phyloP scores from a whole-genome alignment of 2,888 invertebrate species.

The Aproaerema taeniolella region DNA sequence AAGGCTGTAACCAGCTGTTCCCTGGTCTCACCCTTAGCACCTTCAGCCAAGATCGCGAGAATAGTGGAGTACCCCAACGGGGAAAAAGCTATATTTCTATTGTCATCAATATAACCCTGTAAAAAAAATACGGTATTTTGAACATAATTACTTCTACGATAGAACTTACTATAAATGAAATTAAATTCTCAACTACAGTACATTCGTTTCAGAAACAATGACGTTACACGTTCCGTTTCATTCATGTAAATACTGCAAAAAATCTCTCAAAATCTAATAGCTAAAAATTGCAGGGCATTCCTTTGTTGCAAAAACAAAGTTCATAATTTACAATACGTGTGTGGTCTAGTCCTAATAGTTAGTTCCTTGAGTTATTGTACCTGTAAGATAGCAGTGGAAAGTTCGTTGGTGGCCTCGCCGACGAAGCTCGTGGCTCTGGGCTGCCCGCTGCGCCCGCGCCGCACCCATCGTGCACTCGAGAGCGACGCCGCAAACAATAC shows the following conservation, averaged over 20 bases:
- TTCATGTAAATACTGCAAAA: no score
- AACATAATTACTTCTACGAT: not conserved
- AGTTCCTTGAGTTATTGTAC: no score
- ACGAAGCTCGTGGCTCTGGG: constrained; percentile 62
- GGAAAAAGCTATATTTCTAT: constrained; percentile 79
- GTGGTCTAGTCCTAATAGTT: no score
- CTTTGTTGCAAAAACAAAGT: no score
- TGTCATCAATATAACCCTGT: constrained; percentile 72
- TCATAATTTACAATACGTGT: no score
- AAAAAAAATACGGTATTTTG: constrained; percentile 17
- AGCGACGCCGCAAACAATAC: constrained; percentile 43
- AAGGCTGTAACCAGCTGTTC: constrained; percentile 76
- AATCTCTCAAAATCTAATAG: no score
- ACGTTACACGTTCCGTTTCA: no score
- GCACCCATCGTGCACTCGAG: constrained; percentile 54
- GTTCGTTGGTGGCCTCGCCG: constrained; percentile 69
- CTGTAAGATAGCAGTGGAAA: constrained; percentile 73
- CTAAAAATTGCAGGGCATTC: no score
- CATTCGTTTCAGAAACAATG: no score
- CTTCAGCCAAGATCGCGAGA: constrained; percentile 80
- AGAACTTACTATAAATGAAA: no score
- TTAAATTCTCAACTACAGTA: no score
- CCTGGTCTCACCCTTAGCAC: constrained; percentile 77
- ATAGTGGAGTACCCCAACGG: constrained; percentile 81
- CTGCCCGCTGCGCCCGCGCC: constrained; percentile 46